Base-by-base conservation (phyloP, 2,113 vertebrate species). In the Chrysochloris asiatica region DNA sequence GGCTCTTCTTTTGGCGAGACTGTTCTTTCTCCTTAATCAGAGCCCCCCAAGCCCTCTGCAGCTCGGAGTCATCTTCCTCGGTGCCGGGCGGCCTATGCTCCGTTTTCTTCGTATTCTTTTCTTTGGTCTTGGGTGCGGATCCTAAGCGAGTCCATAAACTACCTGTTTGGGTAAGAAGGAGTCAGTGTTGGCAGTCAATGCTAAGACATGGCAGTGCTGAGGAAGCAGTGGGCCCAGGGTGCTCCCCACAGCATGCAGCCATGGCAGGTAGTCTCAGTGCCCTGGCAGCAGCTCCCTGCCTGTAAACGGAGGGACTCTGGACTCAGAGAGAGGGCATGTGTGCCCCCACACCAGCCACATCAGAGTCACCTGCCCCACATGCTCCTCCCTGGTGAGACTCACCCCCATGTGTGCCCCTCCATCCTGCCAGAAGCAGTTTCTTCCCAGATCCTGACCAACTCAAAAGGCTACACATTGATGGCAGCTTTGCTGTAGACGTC, bases 1-100 rank as follows among this genome's bases (percentile, higher is more conserved):
- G 98, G 95, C 99, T 99, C 97, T 99, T 99, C 97, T 99, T 99
- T 96, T 99, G 98, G 94, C 98, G 98, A 96, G 98, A 96, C 16
- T 98, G 98, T 97, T 99, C 98, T 95, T 99, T 99, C 96, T 99
- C 98, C 97, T 99, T 99, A 95, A 99, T 99, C 97, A 99, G 98
- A 96, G 98, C 99, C 38, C 99, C 99, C 99, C 99, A 99, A 14
- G 99, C 98, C 95, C 98, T 97, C 96, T 99, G 99, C 26, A 99
- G 98, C 89, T 98, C 98, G 0, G 98, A 98, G 97, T 99, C 99
- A 1, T 99, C 99, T 82, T 99, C 99, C 95, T 99, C 99, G 83
- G 41, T 76, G 91, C 41, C 95, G 1, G 41, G 96, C 9, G 86
- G 83, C 50, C 95, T 84, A 88, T 97, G 97, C 86, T 97, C 97